These are phyloP conservation scores for Drosophila willistoni DNA, from an alignment of 1,140 invertebrate species.

Conservation along the genomic window DNA sequence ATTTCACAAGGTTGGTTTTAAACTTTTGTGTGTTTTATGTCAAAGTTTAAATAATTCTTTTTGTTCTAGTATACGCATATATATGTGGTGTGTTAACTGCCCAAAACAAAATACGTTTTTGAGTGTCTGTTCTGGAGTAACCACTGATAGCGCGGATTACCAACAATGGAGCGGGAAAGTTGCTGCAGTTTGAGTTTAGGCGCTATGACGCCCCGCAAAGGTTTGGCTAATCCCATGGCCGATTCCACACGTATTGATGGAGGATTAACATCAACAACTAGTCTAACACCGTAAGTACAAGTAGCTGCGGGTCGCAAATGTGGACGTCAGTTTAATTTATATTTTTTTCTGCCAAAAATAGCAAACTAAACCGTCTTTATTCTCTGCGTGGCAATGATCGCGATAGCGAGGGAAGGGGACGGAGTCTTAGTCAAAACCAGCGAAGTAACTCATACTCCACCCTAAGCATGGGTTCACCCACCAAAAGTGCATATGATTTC, in stretches of 20 bases:
- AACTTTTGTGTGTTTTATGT: neutral
- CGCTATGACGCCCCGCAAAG: constrained; percentile 41
- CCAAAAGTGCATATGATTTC: constrained; percentile 12
- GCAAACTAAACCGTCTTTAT: neutral
- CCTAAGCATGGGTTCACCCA: constrained; percentile 23
- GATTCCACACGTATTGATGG: constrained; percentile 74
- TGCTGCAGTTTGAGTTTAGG: constrained; percentile 59
- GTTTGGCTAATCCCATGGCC: constrained; percentile 57
- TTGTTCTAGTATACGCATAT: neutral
- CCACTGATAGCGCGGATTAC: neutral
- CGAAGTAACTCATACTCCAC: constrained; percentile 15
- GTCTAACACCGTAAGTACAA: neutral
- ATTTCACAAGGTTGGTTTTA: constrained; percentile 35
- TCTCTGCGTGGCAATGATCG: neutral
- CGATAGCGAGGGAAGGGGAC: neutral
- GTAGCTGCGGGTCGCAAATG: no score
- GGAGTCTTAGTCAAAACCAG: neutral
- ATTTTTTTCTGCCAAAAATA: neutral
- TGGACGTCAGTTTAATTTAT: neutral
- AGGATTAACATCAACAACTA: constrained; percentile 5
- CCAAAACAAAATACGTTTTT: no score
- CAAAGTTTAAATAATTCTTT: neutral
- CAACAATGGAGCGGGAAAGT: constrained; percentile 62
- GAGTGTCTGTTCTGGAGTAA: neutral
- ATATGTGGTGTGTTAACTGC: no score